These are phyloP conservation scores for Ophion obscuratus DNA, from an alignment of 2,888 invertebrate genomes.

Conservation along the genomic window DNA sequence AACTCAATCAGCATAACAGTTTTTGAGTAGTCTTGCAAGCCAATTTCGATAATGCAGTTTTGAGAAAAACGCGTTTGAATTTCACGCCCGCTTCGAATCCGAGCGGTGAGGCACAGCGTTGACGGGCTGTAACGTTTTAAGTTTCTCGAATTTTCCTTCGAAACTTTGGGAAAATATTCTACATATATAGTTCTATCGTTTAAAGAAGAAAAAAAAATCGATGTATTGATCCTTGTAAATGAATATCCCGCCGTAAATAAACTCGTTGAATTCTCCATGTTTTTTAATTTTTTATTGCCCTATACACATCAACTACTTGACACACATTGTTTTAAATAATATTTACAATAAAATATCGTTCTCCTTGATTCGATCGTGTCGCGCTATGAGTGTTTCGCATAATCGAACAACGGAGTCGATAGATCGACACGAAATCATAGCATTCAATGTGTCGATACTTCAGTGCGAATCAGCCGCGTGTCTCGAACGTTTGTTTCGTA, in stretches of 20 bases:
- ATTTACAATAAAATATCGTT: conserved; percentile 21
- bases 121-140: too few species aligned
- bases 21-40: too few species aligned
- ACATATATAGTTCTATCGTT: too few species aligned
- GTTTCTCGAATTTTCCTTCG: too few species aligned
- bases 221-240: too few species aligned
- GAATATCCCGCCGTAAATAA: neutral
- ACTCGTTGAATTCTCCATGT: neutral
- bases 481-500: neutral
- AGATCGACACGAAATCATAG: conserved; percentile 10
- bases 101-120: too few species aligned
- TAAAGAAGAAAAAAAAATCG: too few species aligned
- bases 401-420: neutral
- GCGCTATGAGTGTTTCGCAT: neutral
- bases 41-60: too few species aligned
- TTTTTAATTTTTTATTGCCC: conserved; percentile 15
- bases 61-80: too few species aligned
- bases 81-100: too few species aligned
- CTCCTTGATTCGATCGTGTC: neutral
- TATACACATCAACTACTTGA: conserved; percentile 7
- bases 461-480: neutral
- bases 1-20: too few species aligned
- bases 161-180: too few species aligned
- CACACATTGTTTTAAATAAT: conserved; percentile 9
- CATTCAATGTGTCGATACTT: conserved; percentile 10